Conservation (phyloP, 2,888 invertebrate species). For the Polydrusus pterygomalis region DNA sequence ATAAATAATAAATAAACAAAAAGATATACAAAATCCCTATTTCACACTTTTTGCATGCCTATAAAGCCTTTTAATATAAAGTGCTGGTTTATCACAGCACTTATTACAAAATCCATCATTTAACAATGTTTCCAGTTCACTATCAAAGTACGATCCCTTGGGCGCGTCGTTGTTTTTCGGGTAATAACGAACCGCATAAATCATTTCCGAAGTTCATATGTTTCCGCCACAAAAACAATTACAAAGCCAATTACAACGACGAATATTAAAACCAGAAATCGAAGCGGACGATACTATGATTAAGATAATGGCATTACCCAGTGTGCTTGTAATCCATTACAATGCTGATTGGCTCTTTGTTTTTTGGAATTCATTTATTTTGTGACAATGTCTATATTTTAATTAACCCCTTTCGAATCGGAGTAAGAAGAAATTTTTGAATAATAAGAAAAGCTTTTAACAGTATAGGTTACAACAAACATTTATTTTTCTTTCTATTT, state of each 20-base stretch:
- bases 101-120: conserved; percentile 4
- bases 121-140: conserved; percentile 9
- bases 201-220: conserved; percentile 33
- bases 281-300: conserved; percentile 67
- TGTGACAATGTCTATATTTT: conserved; percentile 33
- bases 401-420: background rate
- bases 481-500: too few relatives aligned
- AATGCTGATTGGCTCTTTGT: conserved; percentile 61
- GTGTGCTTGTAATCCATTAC: conserved; percentile 66
- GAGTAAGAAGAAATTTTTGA: too few relatives aligned
- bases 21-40: too few relatives aligned
- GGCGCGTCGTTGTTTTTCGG: conserved; percentile 28
- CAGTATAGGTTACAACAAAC: too few relatives aligned
- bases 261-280: conserved; percentile 70
- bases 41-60: too few relatives aligned
- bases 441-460: too few relatives aligned
- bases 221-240: conserved; percentile 67
- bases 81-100: too few relatives aligned
- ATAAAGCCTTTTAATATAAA: too few relatives aligned
- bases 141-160: conserved; percentile 27
- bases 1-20: too few relatives aligned
- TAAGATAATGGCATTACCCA: conserved; percentile 68
- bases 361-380: conserved; percentile 60
- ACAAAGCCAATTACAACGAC: conserved; percentile 66
- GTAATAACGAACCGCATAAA: conserved; percentile 24